Evolutionary conservation across 2,888 invertebrate genomes (phyloP), one percentile per base, ranked within the genome.

Genomic region (Tubulanus polymorphus): DNA sequence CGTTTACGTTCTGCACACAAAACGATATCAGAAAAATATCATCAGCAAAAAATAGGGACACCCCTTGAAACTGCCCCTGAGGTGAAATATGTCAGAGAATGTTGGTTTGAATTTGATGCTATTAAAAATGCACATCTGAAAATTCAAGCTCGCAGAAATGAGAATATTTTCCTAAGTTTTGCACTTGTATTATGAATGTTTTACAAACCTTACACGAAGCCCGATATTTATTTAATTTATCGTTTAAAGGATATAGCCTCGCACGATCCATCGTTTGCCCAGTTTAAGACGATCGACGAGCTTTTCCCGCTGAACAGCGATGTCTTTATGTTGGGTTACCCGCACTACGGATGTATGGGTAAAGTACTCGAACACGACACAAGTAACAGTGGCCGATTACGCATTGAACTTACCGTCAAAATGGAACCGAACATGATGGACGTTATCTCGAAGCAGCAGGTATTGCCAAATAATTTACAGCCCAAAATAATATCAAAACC

Each of bases 271-370:
- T 71, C 70, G 10, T 75, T 78, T 63, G 66, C 72, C 2, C 72
- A 81, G 35, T 82, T 80, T 52, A 78, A 72, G 48, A 81, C 81
- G 1, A 71, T 87, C n/a, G 76, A 80, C 69, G 84, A 87, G 56
- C 83, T 91, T 1, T 93, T 89, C 71, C 85, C 87, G 0, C 76
- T 82, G 0, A 86, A 86, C 0, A 84, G 85, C 51, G 70, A 72
- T 1, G 88, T 91, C 65, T 93, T 93, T 75, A 85, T 91, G 78
- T 83, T 93, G 0, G 86, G 85, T 6, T 85, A 86, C 63, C 89
- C 88, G 5, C 87, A 89, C 78, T 93, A 92, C 74, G 94, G 93
- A 0, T 84, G 86, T 48, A 82, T 85, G 74, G 93, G 89, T 48
- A 85, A 85, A 70, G 91, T 74, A 23, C 20, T 68, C n/a, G 73